A percentile compares a stretch with the other conserved stretches of the same genome.
These are phyloP conservation scores for Amyelois transitella DNA, from an alignment of 1,140 invertebrate genomes.

Conservation along the genomic window DNA sequence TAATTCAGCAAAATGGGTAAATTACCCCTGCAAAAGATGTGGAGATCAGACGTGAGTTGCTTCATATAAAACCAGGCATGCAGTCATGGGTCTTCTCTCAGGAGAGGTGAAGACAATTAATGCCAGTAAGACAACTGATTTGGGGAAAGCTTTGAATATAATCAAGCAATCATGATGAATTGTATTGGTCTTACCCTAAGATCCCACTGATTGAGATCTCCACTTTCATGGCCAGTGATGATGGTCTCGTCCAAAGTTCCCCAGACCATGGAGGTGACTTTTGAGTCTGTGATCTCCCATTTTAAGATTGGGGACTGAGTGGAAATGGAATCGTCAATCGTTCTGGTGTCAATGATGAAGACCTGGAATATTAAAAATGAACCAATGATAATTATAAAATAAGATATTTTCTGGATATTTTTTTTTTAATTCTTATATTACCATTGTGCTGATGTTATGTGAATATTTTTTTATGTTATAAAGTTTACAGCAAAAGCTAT, in stretches of 20 bases:
- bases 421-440: no score
- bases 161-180: background rate
- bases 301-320: constrained; percentile 61
- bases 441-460: constrained; percentile 1
- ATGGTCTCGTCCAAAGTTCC: constrained; percentile 93
- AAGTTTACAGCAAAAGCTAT: no score
- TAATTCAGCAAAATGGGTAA: no score
- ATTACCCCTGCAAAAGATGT: no score
- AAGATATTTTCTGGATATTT: no score
- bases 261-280: constrained; percentile 95
- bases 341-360: constrained; percentile 87
- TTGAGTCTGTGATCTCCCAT: constrained; percentile 77
- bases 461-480: no score
- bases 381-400: no score
- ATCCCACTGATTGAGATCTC: constrained; percentile 94
- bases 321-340: constrained; percentile 78
- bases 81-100: no score
- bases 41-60: no score
- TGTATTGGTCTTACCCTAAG: constrained; percentile 78
- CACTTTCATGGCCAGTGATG: constrained; percentile 96
- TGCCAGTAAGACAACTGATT: background rate
- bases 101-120: no score
- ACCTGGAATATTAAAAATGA: constrained; percentile 62
- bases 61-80: no score
- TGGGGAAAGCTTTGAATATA: background rate